Conservation (phyloP, 2,113 vertebrate genomes). For the Lagopus muta region DNA sequence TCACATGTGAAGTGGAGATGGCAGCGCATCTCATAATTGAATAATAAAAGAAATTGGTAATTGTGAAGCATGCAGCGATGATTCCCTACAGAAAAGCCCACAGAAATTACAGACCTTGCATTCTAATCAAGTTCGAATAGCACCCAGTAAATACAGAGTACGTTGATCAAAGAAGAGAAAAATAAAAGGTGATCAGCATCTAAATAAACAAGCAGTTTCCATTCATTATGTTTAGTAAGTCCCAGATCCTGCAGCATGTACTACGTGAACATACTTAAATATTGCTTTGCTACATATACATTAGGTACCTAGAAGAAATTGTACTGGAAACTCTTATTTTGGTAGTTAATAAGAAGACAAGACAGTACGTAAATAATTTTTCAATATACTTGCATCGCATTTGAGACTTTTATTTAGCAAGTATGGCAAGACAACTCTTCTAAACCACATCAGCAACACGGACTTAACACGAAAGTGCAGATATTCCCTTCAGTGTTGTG, state of each 20-base stretch:
- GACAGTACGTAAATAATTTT: neutral
- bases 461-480: neutral
- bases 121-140: neutral
- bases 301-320: neutral
- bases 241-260: neutral
- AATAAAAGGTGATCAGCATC: neutral
- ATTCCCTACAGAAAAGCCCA: neutral
- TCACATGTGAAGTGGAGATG: neutral
- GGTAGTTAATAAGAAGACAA: neutral
- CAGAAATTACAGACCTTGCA: neutral
- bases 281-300: fast-evolving
- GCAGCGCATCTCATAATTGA: neutral
- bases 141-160: neutral
- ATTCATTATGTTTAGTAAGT: neutral
- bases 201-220: neutral
- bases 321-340: neutral
- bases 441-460: neutral
- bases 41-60: neutral
- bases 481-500: neutral
- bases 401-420: neutral
- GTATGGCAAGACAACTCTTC: neutral
- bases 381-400: neutral
- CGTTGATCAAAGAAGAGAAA: neutral
- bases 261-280: neutral
- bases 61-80: neutral